Evolutionary conservation across 23 tunicate genomes (phyloP).

Genomic region (Styela plicata): DNA sequence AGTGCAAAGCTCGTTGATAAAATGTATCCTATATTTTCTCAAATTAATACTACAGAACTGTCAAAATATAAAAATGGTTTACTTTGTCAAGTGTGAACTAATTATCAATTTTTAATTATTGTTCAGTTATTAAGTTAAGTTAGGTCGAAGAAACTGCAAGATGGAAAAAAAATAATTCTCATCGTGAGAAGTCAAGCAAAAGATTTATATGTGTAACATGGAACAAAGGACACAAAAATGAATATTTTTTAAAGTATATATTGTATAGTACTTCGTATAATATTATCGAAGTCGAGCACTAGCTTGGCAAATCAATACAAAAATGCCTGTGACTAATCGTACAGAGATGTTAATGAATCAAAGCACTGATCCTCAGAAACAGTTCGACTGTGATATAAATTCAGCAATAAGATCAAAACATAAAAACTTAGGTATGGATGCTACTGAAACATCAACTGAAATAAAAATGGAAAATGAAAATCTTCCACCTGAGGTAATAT

Average conservation of each 20-base stretch:
- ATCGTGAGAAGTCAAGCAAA: not conserved
- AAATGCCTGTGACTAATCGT: not conserved
- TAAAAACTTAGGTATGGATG: not conserved
- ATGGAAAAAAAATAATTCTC: no score
- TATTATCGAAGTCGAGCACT: not conserved
- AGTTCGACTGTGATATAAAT: not conserved
- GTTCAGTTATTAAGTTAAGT: no score
- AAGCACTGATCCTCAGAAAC: not conserved
- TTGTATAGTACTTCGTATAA: no score
- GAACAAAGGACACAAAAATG: not conserved
- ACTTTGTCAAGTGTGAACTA: no score
- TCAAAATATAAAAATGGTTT: no score
- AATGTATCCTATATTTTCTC: no score
- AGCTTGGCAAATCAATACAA: not conserved
- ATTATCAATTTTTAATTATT: no score
- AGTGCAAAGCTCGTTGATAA: no score
- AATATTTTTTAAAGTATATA: no score
- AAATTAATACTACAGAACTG: no score
- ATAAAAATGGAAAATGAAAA: not conserved
- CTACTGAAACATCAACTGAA: not conserved
- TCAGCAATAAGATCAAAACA: slow-evolving; percentile 7
- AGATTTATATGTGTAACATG: not conserved
- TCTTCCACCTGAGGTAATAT: slow-evolving; percentile 46
- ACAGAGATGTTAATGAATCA: not conserved
- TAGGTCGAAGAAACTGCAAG: no score